Base-by-base conservation (phyloP, 2,797 vertebrate species). In the Taeniopygia guttata region DNA sequence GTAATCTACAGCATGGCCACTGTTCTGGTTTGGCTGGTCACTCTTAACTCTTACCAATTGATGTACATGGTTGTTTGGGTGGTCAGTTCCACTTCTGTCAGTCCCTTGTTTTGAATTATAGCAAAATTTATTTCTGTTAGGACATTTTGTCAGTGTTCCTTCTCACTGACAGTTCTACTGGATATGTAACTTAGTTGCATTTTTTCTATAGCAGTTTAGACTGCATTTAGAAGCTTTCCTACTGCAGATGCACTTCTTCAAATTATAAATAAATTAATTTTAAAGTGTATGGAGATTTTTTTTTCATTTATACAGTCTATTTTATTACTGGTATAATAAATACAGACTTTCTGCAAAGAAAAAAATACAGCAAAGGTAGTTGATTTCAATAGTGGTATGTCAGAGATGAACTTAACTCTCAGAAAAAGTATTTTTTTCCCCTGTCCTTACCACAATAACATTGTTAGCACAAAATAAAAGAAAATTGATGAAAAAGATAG, bases 391-490 rank as follows among this genome's bases (percentile, higher is more conserved):
- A 62, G 3, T 10, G n/a, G 46, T 51, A 78, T n/a, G 20, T 52
- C 76, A 92, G 38, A 62, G 36, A 88, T 67, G 3, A 93, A 89
- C 52, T 72, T 85, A 92, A 66, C 5, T 20, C 55, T 72, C 59
- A 93, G 55, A 58, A 51, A 74, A 89, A 77, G 34, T 43, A 10
- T 7, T 16, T 45, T 45, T 48, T 90, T 83, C 93, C 82, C 88
- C 89, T 97, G 84, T 96, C 88, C 84, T 96, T 87, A 91, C 89
- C 92, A 84, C 82, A 94, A 84, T 96, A 96, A 97, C 95, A 89
- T 94, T 93, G 92, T 96, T 97, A 97, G 67, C 70, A 94, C 93
- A 97, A 97, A 96, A 89, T 94, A 96, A 97, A 97, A 94, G 79
- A 92, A 96, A 98, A 97, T 68, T 97, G 96, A 97, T 96, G 93